phyloP scores from a whole-genome alignment of 1,140 invertebrate genomes.

The Pseudomyrmex dendroicus region DNA sequence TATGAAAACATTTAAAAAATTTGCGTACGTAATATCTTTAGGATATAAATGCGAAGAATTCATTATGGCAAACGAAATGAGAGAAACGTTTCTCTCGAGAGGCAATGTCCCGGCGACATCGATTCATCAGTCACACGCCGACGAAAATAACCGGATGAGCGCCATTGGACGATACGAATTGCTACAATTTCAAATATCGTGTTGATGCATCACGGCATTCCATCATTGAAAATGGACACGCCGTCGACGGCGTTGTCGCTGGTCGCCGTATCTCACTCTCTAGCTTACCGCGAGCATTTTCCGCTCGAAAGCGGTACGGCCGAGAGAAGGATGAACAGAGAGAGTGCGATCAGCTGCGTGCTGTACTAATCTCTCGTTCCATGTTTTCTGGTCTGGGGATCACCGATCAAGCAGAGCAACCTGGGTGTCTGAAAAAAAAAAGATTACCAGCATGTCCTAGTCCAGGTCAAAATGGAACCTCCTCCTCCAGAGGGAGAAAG shows the following conservation, averaged over 20 bases:
- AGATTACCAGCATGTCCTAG: slow-evolving; percentile 33
- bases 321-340: slow-evolving; percentile 50
- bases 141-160: slow-evolving; percentile 73
- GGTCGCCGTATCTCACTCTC: slow-evolving; percentile 62
- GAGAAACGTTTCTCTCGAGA: slow-evolving; percentile 17
- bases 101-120: slow-evolving; percentile 63
- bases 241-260: slow-evolving; percentile 63
- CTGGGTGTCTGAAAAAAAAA: slow-evolving; percentile 35
- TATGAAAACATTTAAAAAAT: neutral
- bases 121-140: slow-evolving; percentile 62
- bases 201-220: slow-evolving; percentile 79
- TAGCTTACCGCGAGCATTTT: slow-evolving; percentile 57
- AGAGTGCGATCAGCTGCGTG: slow-evolving; percentile 47
- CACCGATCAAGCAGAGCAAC: slow-evolving; percentile 34
- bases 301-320: neutral
- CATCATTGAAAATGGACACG: slow-evolving; percentile 79
- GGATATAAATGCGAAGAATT: neutral
- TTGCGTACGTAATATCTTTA: neutral
- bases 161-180: slow-evolving; percentile 79
- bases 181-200: slow-evolving; percentile 81
- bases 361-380: slow-evolving; percentile 74
- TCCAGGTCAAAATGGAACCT: slow-evolving; percentile 65
- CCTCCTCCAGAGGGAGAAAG: slow-evolving; percentile 14
- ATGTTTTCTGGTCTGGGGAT: slow-evolving; percentile 68
- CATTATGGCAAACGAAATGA: slow-evolving; percentile 35